Percentiles rank a stretch among this genome's conserved stretches.
These are phyloP conservation scores for Sebastes trivittatus DNA, from an alignment of 2,797 vertebrate genomes.

Conservation along the genomic window DNA sequence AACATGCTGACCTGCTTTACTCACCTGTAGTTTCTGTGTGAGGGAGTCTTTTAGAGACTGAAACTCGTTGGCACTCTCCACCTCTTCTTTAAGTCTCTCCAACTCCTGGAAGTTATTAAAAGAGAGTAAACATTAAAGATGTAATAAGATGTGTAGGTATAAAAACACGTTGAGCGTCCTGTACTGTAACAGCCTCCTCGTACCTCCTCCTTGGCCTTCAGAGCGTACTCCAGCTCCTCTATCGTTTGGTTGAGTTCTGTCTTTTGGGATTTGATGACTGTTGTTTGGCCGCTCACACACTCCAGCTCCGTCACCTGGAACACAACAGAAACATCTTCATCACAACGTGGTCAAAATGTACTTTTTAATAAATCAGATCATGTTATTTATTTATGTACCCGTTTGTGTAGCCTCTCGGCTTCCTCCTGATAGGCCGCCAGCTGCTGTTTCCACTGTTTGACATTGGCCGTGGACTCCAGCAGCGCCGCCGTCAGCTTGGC, in stretches of 20 bases:
- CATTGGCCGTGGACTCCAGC: constrained; percentile 97
- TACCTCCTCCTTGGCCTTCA: constrained; percentile 96
- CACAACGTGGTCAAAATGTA: accelerated
- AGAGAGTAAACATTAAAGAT: not conserved
- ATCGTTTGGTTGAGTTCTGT: constrained; percentile 96
- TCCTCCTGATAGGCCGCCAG: constrained; percentile 97
- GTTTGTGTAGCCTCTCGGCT: constrained; percentile 94
- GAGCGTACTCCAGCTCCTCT: constrained; percentile 90
- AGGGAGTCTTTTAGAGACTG: constrained; percentile 89
- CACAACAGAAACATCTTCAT: not conserved
- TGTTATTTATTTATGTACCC: constrained; percentile 73
- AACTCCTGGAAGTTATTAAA: constrained; percentile 85
- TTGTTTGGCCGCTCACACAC: constrained; percentile 94
- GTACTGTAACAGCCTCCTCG: not conserved
- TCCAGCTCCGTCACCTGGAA: constrained; percentile 95
- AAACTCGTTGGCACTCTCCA: constrained; percentile 90
- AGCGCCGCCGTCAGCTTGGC: constrained; percentile 98
- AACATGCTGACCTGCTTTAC: not conserved
- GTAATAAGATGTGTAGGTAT: not conserved
- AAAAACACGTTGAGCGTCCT: accelerated
- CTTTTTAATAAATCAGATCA: accelerated
- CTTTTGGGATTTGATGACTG: constrained; percentile 93
- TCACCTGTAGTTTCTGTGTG: constrained; percentile 89
- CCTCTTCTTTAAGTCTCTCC: constrained; percentile 92
- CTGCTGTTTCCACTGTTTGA: constrained; percentile 99